Conservation (phyloP, 2,797 vertebrate genomes). For the Channa striata region DNA sequence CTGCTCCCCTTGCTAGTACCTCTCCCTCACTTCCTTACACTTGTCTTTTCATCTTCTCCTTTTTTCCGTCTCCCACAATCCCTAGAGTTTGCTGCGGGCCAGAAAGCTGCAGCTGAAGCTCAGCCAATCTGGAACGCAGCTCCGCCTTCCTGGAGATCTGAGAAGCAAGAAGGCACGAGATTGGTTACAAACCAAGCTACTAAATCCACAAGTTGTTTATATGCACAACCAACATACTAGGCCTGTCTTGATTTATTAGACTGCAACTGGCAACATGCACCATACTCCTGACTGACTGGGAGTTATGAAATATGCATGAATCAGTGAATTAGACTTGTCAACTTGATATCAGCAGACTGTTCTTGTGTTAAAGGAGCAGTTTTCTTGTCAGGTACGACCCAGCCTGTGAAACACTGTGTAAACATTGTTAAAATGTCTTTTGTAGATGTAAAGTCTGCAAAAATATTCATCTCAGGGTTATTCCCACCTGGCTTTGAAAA, state of each 20-base stretch:
- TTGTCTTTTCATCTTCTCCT: conserved; percentile 89
- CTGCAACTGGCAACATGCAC: conserved; percentile 38
- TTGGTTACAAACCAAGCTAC: conserved; percentile 68
- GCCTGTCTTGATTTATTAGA: conserved; percentile 54
- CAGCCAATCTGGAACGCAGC: conserved; percentile 88
- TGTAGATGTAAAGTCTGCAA: background rate
- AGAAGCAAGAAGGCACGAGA: conserved; percentile 68
- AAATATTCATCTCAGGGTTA: background rate
- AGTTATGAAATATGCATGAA: conserved; percentile 60
- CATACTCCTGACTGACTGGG: conserved; percentile 33
- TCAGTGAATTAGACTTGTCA: conserved; percentile 30
- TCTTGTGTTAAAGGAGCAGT: conserved; percentile 30
- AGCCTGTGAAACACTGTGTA: background rate
- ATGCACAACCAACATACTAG: conserved; percentile 55
- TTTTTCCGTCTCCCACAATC: conserved; percentile 82
- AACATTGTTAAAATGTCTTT: conserved; percentile 4
- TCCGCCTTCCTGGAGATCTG: conserved; percentile 88
- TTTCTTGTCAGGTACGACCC: background rate
- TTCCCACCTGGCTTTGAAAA: background rate
- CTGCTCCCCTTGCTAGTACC: conserved; percentile 42
- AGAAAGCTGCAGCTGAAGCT: conserved; percentile 88
- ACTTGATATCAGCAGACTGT: conserved; percentile 28
- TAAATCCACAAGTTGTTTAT: conserved; percentile 78
- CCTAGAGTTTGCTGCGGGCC: conserved; percentile 86
- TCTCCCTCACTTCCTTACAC: conserved; percentile 84